Base-by-base conservation (phyloP, 2,113 vertebrate species). In the Phylloscopus trochiloides region DNA sequence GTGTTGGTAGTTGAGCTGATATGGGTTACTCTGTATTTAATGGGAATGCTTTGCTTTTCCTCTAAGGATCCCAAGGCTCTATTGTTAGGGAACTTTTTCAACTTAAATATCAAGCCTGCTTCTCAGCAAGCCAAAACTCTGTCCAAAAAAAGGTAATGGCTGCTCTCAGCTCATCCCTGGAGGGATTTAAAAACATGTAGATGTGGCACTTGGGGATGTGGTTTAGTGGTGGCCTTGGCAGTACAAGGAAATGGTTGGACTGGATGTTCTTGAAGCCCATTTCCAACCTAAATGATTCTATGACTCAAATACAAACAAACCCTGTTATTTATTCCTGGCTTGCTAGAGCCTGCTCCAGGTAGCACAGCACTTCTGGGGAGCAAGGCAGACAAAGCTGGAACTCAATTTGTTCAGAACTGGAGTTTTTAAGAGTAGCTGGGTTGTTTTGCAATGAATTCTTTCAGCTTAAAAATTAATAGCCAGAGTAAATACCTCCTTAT, bases 401-500 rank as follows among this genome's bases (percentile, higher is more conserved):
- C 36, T 75, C 29, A 6, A 5, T 58, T 74, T 92, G n/a, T 14
- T 72, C 52, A 47, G 17, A 91, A 42, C 40, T 42, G 48, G n/a
- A 31, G 34, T 45, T 71, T 52, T 22, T 43, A 79, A 76, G 28
- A 65, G 38, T 17, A 70, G 47, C 32, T 29, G 57, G 29, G 28
- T 58, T 89, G 71, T 63, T 92, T 95, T 82, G 66, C 66, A 89
- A 70, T 62, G 48, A 68, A 82, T 70, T 74, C 21, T 59, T 91
- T 36, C 57, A 68, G 52, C 43, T 87, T 92, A 89, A 77, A 86
- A 78, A 93, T 78, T 89, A 89, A 95, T 89, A 34, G 38, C 47
- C 48, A 71, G 61, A 74, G 87, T 71, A 95, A 95, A 95, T 55
- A 87, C 28, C 65, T 92, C 50, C 61, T 94, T 78, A 74, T 84